Evolutionary conservation across 2,888 invertebrate genomes (phyloP).

Genomic region (Autographa pulchrina): DNA sequence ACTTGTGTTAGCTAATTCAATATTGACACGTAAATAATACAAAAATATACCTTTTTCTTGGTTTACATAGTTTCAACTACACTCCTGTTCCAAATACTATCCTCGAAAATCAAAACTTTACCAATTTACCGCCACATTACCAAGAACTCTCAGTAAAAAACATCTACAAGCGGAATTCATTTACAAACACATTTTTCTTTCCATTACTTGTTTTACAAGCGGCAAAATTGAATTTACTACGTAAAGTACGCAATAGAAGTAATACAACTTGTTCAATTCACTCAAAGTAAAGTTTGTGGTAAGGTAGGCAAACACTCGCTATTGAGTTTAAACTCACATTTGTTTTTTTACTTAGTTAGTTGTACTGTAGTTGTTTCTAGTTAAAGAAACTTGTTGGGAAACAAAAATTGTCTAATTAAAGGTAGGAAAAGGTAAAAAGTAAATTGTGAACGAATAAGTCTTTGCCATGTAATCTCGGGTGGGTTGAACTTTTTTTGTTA

Average conservation of each 20-base stretch:
- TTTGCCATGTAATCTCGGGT: too few relatives aligned
- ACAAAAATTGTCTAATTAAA: neutral
- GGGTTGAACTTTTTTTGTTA: too few relatives aligned
- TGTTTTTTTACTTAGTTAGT: neutral
- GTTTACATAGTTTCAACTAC: neutral
- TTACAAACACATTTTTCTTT: slow-evolving; percentile 7
- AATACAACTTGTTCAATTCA: slow-evolving; percentile 5
- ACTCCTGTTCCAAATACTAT: neutral
- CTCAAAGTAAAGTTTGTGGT: neutral
- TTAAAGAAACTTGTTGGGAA: neutral
- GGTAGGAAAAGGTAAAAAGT: neutral
- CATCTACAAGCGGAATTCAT: neutral
- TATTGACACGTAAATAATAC: too few relatives aligned
- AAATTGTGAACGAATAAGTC: too few relatives aligned
- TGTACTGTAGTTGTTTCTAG: neutral
- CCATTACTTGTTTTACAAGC: neutral
- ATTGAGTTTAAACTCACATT: neutral
- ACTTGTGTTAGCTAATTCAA: too few relatives aligned
- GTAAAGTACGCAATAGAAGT: neutral
- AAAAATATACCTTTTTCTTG: too few relatives aligned
- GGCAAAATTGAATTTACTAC: slow-evolving; percentile 5
- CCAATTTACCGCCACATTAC: neutral
- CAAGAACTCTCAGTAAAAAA: neutral
- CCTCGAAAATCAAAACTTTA: neutral
- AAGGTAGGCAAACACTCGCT: neutral